Evolutionary conservation across 1,140 invertebrate genomes (phyloP), one percentile per base, ranked within the genome.

Genomic region (Laodelphax striatellus): DNA sequence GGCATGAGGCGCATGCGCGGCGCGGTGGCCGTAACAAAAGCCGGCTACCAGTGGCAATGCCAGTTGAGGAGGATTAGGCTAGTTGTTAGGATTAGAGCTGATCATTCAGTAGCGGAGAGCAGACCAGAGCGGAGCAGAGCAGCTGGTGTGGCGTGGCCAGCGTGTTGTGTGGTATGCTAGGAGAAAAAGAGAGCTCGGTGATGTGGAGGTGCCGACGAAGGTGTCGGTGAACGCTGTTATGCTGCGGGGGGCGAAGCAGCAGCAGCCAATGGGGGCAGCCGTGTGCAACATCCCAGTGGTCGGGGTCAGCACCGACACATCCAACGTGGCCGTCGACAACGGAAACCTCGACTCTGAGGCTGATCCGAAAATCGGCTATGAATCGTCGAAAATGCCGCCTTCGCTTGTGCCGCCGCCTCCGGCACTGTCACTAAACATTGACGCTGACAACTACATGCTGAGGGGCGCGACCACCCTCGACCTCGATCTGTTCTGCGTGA

Each of bases 361-460:
- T 4, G 9, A 19, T 43, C 46, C 46, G 6, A 50, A 50, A 50
- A 63, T 61, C 38, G 31, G 53, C 52, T 61, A 46, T 38, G 72
- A 72, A 38, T 38, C 34, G 11, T 55, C 64, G 10, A 72, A 71
- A 58, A 64, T 64, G 56, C 70, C 71, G 28, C 69, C 56, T 21
- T 41, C 57, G 1, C 55, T 44, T n/a, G 34, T 71, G 60, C 68
- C 67, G 2, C n/a, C n/a, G 42, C 70, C 72, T 44, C 70, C 72
- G 43, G 69, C 72, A 38, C n/a, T n/a, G n/a, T 66, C 76, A 31
- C 57, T 78, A 58, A 74, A 75, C 64, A 76, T 82, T 50, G 81
- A 82, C 69, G 73, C 78, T 52, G 79, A 82, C 64, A 83, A 83
- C 70, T 83, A 83, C 69, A 82, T 82, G 80, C 72, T 81, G 11